A percentile compares a stretch with the other conserved stretches of the same genome.
These are phyloP conservation scores for Dorcus hopei DNA, from an alignment of 2,888 invertebrate genomes.

Conservation along the genomic window DNA sequence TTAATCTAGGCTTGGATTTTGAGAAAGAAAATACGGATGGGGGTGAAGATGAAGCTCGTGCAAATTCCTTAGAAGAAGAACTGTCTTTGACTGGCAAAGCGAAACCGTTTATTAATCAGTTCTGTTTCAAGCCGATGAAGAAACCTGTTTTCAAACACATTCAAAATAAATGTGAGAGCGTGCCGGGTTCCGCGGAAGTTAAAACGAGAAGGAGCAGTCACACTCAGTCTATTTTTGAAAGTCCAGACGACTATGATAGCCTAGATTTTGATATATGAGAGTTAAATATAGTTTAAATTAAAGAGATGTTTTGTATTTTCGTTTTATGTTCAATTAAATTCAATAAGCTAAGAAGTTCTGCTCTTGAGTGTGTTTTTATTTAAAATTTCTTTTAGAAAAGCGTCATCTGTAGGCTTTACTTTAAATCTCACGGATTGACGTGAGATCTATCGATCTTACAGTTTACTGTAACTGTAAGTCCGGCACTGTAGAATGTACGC, in stretches of 20 bases:
- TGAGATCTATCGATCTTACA: too few species aligned
- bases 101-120: conserved; percentile 8
- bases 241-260: conserved; percentile 53
- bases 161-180: background rate
- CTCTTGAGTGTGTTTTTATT: too few species aligned
- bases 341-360: background rate
- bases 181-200: background rate
- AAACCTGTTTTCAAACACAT: background rate
- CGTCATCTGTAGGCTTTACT: too few species aligned
- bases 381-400: too few species aligned
- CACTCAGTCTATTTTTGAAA: conserved; percentile 48
- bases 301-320: background rate
- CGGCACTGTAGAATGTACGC: too few species aligned
- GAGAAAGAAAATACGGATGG: conserved; percentile 7
- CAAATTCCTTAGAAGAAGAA: conserved; percentile 44
- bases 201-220: background rate
- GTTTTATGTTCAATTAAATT: background rate
- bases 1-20: conserved; percentile 6
- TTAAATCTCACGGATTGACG: too few species aligned
- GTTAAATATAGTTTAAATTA: background rate
- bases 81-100: conserved; percentile 33
- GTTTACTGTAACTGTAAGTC: too few species aligned
- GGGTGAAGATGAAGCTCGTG: conserved; percentile 9
- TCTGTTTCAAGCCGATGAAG: conserved; percentile 9
- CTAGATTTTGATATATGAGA: conserved; percentile 46